Evolutionary conservation across 92 coral and sea anemone species (phyloP).

Genomic region (Desmophyllum pertusum): DNA sequence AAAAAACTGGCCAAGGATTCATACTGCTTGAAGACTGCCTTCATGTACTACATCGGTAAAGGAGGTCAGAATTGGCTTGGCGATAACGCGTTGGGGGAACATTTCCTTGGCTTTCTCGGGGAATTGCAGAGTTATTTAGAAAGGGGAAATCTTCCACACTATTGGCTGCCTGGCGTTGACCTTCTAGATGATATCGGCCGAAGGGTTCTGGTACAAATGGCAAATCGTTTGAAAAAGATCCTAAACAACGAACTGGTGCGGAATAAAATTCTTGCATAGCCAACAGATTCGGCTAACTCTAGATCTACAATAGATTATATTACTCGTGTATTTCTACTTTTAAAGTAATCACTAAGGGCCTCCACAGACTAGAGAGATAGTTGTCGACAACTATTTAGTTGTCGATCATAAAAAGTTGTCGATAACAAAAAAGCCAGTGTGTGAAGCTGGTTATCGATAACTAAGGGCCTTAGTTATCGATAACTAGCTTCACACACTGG

Average conservation of each 20-base stretch:
- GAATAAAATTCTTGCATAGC: neutral
- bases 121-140: neutral
- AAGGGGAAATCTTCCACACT: neutral
- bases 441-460: no score
- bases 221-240: neutral
- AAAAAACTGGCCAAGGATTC: slow-evolving; percentile 54
- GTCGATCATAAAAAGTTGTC: no score
- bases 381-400: no score
- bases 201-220: neutral
- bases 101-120: neutral
- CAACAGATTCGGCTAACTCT: no score
- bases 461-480: no score
- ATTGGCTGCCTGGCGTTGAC: neutral
- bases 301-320: no score
- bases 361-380: no score
- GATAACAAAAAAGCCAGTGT: no score
- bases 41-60: slow-evolving; percentile 41
- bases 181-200: neutral
- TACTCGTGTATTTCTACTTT: no score
- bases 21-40: slow-evolving; percentile 78
- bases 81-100: slow-evolving; percentile 8
- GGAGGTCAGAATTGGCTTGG: neutral
- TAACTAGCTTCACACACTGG: no score
- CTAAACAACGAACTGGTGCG: neutral
- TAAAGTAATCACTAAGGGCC: no score